A percentile compares a stretch with the other conserved stretches of the same genome.
Evolutionary conservation across 2,113 vertebrate genomes (phyloP).

Genomic region (Coryphaenoides rupestris): DNA sequence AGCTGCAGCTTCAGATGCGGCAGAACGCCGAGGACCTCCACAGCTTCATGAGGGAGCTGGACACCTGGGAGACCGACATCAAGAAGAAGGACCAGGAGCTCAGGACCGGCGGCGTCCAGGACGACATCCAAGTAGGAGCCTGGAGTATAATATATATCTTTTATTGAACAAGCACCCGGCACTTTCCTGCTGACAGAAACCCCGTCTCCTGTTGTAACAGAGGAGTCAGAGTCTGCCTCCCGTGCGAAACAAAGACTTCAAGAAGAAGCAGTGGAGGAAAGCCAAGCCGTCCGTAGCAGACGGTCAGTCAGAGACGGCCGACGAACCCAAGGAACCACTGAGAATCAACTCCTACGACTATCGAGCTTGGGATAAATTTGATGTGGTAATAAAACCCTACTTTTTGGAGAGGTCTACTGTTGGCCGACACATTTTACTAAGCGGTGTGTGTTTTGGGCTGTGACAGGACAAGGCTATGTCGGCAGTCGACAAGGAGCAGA

Average conservation of each 20-base stretch:
- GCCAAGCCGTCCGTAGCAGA: conserved; percentile 69
- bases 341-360: conserved; percentile 89
- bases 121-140: conserved; percentile 67
- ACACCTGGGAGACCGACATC: conserved; percentile 91
- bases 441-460: background rate
- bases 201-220: conserved; percentile 16
- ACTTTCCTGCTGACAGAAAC: conserved; percentile 12
- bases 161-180: background rate
- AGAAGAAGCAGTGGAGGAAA: conserved; percentile 81
- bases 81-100: conserved; percentile 87
- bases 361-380: conserved; percentile 90
- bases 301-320: conserved; percentile 60
- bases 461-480: conserved; percentile 85
- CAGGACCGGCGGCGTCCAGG: conserved; percentile 61
- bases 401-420: background rate
- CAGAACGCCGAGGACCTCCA: conserved; percentile 92
- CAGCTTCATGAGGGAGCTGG: conserved; percentile 87
- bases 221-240: conserved; percentile 83
- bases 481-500: conserved; percentile 87
- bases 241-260: conserved; percentile 87
- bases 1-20: conserved; percentile 88
- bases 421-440: background rate
- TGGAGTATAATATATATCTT: no score
- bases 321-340: conserved; percentile 73
- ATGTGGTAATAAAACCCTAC: conserved; percentile 81